These are phyloP conservation scores for Mesitornis unicolor DNA, from an alignment of 2,113 vertebrate species.

Conservation along the genomic window DNA sequence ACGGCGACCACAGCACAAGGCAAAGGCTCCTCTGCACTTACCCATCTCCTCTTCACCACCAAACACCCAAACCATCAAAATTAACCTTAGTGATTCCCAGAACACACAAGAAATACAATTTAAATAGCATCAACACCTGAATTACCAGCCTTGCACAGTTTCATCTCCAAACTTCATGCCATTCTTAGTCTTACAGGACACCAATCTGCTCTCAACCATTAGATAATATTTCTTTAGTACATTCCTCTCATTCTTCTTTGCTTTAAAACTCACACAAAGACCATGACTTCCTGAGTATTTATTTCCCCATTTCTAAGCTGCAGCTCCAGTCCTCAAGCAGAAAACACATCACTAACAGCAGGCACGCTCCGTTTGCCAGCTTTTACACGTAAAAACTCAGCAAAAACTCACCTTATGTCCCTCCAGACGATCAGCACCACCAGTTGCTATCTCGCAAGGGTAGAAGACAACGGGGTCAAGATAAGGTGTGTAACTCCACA, in stretches of 20 bases:
- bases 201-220: neutral
- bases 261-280: neutral
- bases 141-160: neutral
- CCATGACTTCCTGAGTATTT: neutral
- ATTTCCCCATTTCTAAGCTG: neutral
- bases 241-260: neutral
- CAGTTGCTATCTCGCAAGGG: neutral
- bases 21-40: neutral
- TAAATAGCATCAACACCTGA: neutral
- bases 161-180: neutral
- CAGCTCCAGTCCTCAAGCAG: neutral
- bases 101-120: neutral
- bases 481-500: rapidly evolving
- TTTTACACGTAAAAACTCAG: neutral
- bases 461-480: neutral
- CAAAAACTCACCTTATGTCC: neutral
- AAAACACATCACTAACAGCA: neutral
- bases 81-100: neutral
- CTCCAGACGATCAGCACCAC: neutral
- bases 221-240: neutral
- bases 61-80: neutral
- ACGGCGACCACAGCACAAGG: rapidly evolving
- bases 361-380: neutral
- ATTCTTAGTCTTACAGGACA: neutral
- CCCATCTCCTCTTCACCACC: neutral